These are phyloP conservation scores for Morpho deidamia DNA, from an alignment of 2,888 invertebrate species.

Conservation along the genomic window DNA sequence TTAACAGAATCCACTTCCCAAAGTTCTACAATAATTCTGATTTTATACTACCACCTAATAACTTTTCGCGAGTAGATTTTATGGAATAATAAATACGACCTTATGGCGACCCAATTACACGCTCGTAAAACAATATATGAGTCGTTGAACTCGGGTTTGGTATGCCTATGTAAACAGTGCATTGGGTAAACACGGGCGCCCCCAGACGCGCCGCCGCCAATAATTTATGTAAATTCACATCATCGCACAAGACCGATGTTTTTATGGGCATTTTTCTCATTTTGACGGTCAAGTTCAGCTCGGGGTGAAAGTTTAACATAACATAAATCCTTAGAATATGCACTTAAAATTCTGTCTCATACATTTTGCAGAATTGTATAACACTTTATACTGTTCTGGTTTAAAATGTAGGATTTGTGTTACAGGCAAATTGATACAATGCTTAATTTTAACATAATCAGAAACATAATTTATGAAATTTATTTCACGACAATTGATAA, in stretches of 20 bases:
- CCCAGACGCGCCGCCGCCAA: conserved; percentile 64
- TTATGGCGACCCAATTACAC: conserved; percentile 69
- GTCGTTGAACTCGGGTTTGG: conserved; percentile 67
- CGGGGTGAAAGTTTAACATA: conserved; percentile 57
- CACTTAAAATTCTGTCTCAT: conserved; percentile 1
- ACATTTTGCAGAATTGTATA: too few relatives aligned
- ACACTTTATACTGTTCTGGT: too few relatives aligned
- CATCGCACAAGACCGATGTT: conserved; percentile 71
- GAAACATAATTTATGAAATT: too few relatives aligned
- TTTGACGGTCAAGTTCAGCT: conserved; percentile 74
- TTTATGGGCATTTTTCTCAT: conserved; percentile 64
- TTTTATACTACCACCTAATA: not conserved
- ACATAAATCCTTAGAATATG: conserved; percentile 35
- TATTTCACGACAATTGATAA: too few relatives aligned
- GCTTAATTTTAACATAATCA: too few relatives aligned
- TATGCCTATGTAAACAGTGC: conserved; percentile 69
- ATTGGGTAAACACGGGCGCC: conserved; percentile 48
- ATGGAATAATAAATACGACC: conserved; percentile 22
- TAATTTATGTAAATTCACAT: conserved; percentile 76
- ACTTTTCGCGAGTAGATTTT: conserved; percentile 25
- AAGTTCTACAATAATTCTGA: too few relatives aligned
- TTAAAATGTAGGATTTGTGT: too few relatives aligned
- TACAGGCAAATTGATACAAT: too few relatives aligned
- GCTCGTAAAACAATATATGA: conserved; percentile 70
- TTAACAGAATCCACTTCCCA: too few relatives aligned